These are phyloP conservation scores for Lingula anatina DNA, from an alignment of 2,888 invertebrate genomes.

Conservation along the genomic window DNA sequence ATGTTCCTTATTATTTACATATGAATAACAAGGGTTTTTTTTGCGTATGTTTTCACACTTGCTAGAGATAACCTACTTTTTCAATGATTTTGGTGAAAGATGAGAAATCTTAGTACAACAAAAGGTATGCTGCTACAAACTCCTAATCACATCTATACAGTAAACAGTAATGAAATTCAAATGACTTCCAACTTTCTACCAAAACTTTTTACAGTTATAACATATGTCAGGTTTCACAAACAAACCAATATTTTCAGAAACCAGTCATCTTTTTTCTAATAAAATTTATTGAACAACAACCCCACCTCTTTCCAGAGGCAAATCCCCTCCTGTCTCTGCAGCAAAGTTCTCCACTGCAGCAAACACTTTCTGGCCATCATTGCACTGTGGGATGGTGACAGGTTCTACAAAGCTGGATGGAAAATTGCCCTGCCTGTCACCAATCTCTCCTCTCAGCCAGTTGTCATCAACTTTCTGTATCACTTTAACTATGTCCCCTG, in stretches of 20 bases:
- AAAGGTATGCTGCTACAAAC: too few species aligned
- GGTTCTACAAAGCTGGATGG: constrained; percentile 15
- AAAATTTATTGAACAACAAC: background rate
- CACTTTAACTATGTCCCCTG: constrained; percentile 37
- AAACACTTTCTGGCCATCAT: constrained; percentile 13
- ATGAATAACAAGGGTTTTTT: too few species aligned
- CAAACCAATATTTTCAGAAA: too few species aligned
- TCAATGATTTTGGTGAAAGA: too few species aligned
- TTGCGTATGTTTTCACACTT: too few species aligned
- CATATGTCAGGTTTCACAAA: background rate
- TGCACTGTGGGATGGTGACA: constrained; percentile 7
- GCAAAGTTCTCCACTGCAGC: constrained; percentile 13
- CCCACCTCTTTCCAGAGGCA: constrained; percentile 16
- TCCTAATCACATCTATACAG: too few species aligned
- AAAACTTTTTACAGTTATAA: background rate
- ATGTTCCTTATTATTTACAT: too few species aligned
- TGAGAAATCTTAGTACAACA: too few species aligned
- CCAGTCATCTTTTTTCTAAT: too few species aligned
- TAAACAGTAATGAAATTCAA: too few species aligned
- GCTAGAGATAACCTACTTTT: too few species aligned
- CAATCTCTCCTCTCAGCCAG: constrained; percentile 24
- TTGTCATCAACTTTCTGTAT: constrained; percentile 33
- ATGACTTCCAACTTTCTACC: background rate
- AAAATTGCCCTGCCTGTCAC: constrained; percentile 12
- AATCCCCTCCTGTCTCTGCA: constrained; percentile 14